Evolutionary conservation across 2,113 vertebrate genomes (phyloP), one percentile per base, ranked within the genome.

Genomic region (Callorhinus ursinus): DNA sequence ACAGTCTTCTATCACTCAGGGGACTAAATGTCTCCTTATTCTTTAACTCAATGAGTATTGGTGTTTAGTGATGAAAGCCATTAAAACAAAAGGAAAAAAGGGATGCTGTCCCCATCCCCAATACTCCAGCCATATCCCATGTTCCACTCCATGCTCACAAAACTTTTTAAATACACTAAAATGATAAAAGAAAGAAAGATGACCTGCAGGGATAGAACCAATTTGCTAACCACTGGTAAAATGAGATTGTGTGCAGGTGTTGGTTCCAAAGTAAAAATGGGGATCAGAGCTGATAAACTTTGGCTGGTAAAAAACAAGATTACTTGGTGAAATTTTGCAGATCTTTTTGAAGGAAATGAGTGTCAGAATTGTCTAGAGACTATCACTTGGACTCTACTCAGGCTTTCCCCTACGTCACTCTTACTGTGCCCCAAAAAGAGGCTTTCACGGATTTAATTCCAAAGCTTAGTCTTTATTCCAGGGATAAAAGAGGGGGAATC

Each of bases 401-500:
- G 74, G 57, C 79, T 96, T 97, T 89, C 53, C 46, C 61, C 80
- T 69, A 24, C 31, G 53, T 92, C 67, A 91, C 69, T 88, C 42
- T 63, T 88, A 61, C 39, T 77, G 33, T 79, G 22, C 42, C 93
- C 53, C 42, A 5, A 81, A 96, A 97, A 92, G 87, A 96, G 95
- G 53, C 90, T 96, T 95, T 93, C 67, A n/a, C 1, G 1, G 80
- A 33, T 84, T 97, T 96, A 96, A 95, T 95, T 95, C 94, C 84
- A 46, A 39, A 53, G 89, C 95, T 97, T 97, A 93, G 92, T 95
- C 84, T 96, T 96, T 95, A 97, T 85, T 96, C 93, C 81, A 94
- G 65, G 57, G 96, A 96, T 92, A 76, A 81, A 95, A 95, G 36
- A 39, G 39, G 55, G 59, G 80, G 80, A 96, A 96, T 97, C 92